Evolutionary conservation across 2,888 invertebrate species (phyloP).

Genomic region (Pristionchus arcanus): DNA sequence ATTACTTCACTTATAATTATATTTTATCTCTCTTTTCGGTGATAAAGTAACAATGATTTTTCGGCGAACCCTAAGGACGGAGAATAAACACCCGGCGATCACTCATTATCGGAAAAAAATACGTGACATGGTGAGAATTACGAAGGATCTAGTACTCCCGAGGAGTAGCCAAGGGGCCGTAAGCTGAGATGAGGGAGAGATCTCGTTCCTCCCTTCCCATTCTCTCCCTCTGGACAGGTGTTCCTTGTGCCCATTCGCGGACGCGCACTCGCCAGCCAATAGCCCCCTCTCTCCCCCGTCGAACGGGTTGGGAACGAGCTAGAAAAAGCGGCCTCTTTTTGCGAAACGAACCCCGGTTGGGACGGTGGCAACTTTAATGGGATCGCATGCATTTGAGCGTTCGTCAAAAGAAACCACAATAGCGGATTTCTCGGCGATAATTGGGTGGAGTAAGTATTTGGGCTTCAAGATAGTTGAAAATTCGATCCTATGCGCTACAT

Average conservation of each 20-base stretch:
- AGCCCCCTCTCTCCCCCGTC: background rate
- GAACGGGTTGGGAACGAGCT: slow-evolving; percentile 26
- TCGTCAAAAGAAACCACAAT: background rate
- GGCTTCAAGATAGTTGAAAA: too few relatives aligned
- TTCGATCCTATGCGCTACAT: too few relatives aligned
- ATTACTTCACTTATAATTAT: too few relatives aligned
- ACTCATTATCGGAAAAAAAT: too few relatives aligned
- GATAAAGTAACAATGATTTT: too few relatives aligned
- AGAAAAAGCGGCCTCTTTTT: background rate
- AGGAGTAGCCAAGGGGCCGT: background rate
- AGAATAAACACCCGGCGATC: too few relatives aligned
- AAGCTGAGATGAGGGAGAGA: slow-evolving; percentile 3
- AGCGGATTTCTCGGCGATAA: too few relatives aligned
- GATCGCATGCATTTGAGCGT: background rate
- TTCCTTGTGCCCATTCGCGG: slow-evolving; percentile 25
- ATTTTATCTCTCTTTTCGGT: too few relatives aligned
- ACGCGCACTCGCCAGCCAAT: background rate
- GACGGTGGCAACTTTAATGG: background rate
- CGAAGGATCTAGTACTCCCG: background rate
- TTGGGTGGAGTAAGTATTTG: too few relatives aligned
- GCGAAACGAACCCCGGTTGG: background rate
- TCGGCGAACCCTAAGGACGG: too few relatives aligned
- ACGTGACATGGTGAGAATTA: background rate
- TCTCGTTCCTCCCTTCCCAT: slow-evolving; percentile 11
- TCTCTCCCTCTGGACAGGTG: slow-evolving; percentile 8